phyloP scores from a whole-genome alignment of 2,113 vertebrate species.

The Ailuropoda melanoleuca region DNA sequence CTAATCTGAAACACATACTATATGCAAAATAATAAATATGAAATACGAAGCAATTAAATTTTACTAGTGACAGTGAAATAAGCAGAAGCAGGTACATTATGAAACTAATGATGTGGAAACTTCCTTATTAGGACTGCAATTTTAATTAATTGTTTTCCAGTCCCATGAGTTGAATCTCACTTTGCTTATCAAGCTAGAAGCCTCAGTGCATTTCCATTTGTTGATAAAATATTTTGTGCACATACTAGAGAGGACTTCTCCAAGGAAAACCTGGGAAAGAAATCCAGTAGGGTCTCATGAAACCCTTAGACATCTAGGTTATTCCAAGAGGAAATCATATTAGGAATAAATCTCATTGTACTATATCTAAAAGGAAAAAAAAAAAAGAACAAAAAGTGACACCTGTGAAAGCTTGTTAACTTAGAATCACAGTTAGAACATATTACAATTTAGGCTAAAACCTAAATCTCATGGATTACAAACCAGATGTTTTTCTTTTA shows the following conservation, averaged over 20 bases:
- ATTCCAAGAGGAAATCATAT: neutral
- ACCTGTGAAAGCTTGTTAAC: neutral
- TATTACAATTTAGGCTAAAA: neutral
- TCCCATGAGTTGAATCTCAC: slow-evolving; percentile 24
- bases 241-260: neutral
- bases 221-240: neutral
- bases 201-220: neutral
- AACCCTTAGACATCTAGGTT: neutral
- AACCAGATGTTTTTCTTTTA: neutral
- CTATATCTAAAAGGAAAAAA: neutral
- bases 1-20: neutral
- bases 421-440: neutral
- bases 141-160: slow-evolving; percentile 46
- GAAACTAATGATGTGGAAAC: slow-evolving; percentile 45
- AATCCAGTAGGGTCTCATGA: neutral
- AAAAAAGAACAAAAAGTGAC: neutral
- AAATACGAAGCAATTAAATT: slow-evolving; percentile 57
- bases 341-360: neutral
- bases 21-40: slow-evolving; percentile 69
- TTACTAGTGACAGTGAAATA: slow-evolving; percentile 35
- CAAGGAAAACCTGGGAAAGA: neutral
- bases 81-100: neutral
- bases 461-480: neutral
- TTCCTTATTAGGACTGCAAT: slow-evolving; percentile 37
- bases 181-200: slow-evolving; percentile 26